Conservation (phyloP, 2,797 vertebrate species). For the Ptychobarbus kaznakovi region DNA sequence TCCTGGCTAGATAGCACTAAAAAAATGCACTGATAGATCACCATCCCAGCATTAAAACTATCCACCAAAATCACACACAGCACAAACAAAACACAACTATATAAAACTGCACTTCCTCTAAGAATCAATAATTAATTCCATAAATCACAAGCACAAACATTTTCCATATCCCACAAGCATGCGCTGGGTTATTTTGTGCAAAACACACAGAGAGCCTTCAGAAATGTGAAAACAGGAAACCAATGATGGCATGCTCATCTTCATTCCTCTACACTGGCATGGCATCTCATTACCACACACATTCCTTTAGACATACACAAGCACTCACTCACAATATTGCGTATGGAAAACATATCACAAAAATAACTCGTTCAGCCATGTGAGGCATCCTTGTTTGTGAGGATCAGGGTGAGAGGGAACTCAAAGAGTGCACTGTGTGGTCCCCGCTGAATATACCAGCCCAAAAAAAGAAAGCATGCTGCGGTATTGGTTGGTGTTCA, state of each 20-base stretch:
- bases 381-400: constrained; percentile 44
- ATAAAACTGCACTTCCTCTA: constrained; percentile 21
- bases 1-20: not conserved
- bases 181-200: constrained; percentile 24
- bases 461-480: constrained; percentile 43
- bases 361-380: constrained; percentile 40
- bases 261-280: constrained; percentile 56
- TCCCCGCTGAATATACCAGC: constrained; percentile 28
- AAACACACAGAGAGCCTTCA: constrained; percentile 38
- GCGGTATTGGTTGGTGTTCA: constrained; percentile 23
- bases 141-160: constrained; percentile 18
- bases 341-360: constrained; percentile 37
- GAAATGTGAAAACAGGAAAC: constrained; percentile 67
- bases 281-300: constrained; percentile 75
- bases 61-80: constrained; percentile 1
- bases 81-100: constrained; percentile 17
- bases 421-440: constrained; percentile 16
- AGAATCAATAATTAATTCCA: constrained; percentile 21
- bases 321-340: constrained; percentile 40
- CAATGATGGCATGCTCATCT: constrained; percentile 71
- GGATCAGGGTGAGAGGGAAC: not conserved
- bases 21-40: not conserved
- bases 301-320: constrained; percentile 44
- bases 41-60: not conserved
- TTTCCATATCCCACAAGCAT: constrained; percentile 30